These are phyloP conservation scores for Brenthis hecate DNA, from an alignment of 2,888 invertebrate species.

Conservation along the genomic window DNA sequence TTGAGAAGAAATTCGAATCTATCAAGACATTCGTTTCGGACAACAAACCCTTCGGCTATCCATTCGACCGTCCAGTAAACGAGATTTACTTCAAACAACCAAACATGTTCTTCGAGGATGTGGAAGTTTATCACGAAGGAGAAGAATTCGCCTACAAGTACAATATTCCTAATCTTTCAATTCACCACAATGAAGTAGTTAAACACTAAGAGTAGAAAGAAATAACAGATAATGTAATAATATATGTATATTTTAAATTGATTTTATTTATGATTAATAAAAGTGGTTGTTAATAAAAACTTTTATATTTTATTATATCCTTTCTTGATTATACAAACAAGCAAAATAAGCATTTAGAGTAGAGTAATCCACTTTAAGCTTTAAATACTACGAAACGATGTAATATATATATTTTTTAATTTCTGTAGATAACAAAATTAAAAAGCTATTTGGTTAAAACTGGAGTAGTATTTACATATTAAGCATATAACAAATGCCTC, in stretches of 20 bases:
- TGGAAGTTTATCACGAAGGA: conserved; percentile 77
- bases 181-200: conserved; percentile 47
- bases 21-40: conserved; percentile 64
- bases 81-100: conserved; percentile 75
- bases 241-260: background rate
- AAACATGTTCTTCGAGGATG: conserved; percentile 84
- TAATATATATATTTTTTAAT: too few relatives aligned
- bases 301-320: background rate
- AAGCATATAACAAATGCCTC: too few relatives aligned
- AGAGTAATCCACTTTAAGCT: too few relatives aligned
- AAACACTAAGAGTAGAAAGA: conserved; percentile 49
- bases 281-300: background rate
- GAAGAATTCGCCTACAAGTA: conserved; percentile 58
- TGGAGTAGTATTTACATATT: too few relatives aligned
- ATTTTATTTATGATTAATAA: conserved; percentile 7
- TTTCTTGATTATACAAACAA: background rate
- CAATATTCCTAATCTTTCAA: conserved; percentile 47
- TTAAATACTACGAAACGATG: too few relatives aligned
- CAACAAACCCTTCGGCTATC: conserved; percentile 81
- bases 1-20: conserved; percentile 54
- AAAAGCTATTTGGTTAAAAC: too few relatives aligned
- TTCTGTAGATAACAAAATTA: too few relatives aligned
- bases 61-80: conserved; percentile 80
- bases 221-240: conserved; percentile 23
- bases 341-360: too few relatives aligned